These are phyloP conservation scores for Plutomurus gul DNA, from an alignment of 1,140 invertebrate species.

Conservation along the genomic window DNA sequence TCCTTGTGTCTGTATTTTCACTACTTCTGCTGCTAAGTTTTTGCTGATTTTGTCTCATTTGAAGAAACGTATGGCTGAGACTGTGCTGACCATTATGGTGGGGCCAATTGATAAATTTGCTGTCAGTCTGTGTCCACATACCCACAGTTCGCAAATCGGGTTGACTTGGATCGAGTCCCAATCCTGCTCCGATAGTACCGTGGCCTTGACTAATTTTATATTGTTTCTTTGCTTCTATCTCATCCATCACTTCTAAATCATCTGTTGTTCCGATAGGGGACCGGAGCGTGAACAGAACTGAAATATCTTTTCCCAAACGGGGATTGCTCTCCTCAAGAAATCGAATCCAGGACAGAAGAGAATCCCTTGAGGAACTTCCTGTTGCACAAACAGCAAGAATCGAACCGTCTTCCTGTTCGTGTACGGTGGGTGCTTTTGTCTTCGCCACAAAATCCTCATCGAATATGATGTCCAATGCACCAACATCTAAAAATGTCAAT, in stretches of 20 bases:
- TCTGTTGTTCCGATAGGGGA: conserved; percentile 57
- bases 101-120: conserved; percentile 51
- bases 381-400: conserved; percentile 85
- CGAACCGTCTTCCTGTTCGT: conserved; percentile 92
- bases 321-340: conserved; percentile 81
- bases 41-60: not conserved
- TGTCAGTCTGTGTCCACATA: conserved; percentile 40
- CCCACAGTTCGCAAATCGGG: conserved; percentile 49
- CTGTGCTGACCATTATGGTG: conserved; percentile 30
- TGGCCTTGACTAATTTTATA: not conserved
- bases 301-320: conserved; percentile 67
- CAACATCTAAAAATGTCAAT: conserved; percentile 67
- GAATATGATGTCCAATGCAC: conserved; percentile 56
- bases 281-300: conserved; percentile 76
- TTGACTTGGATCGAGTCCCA: conserved; percentile 40
- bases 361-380: conserved; percentile 86
- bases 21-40: no score
- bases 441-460: conserved; percentile 54
- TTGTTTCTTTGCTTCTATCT: not conserved
- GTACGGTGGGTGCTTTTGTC: conserved; percentile 66
- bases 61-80: not conserved
- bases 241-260: conserved; percentile 37
- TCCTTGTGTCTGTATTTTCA: no score
- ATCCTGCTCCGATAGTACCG: not conserved
- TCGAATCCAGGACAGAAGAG: conserved; percentile 88